Percentiles rank a stretch among this genome's conserved stretches.
These are phyloP conservation scores for Drosophila vallismaia DNA, from an alignment of 2,888 invertebrate species.

Conservation along the genomic window DNA sequence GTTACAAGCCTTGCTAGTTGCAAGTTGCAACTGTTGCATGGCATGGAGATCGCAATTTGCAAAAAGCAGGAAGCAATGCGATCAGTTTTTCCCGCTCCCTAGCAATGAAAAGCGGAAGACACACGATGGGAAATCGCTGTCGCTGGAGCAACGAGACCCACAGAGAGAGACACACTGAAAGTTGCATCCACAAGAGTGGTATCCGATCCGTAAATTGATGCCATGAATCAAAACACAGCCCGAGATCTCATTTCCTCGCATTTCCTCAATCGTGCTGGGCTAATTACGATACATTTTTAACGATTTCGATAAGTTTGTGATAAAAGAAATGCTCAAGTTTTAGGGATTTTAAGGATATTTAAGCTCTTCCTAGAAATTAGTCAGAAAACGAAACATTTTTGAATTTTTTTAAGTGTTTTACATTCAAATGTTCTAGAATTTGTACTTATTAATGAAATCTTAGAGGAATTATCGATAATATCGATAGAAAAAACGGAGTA, in stretches of 20 bases:
- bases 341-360: background rate
- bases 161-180: background rate
- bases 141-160: background rate
- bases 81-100: constrained; percentile 10
- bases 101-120: background rate
- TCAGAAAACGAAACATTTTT: no score
- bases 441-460: no score
- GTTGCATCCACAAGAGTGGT: background rate
- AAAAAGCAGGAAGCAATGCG: constrained; percentile 47
- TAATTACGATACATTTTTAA: constrained; percentile 15
- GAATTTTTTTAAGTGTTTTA: no score
- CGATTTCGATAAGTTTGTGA: background rate
- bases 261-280: constrained; percentile 30
- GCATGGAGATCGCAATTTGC: constrained; percentile 37
- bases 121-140: background rate
- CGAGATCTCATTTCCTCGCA: constrained; percentile 15
- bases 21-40: constrained; percentile 59
- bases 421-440: no score
- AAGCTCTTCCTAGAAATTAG: no score
- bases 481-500: no score
- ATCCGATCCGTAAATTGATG: constrained; percentile 31
- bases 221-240: constrained; percentile 24
- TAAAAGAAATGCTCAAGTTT: background rate
- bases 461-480: no score
- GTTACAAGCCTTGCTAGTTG: constrained; percentile 21